Evolutionary conservation across 2,888 invertebrate species (phyloP), one percentile per base, ranked within the genome.

Genomic region (Hypercompe scribonia): DNA sequence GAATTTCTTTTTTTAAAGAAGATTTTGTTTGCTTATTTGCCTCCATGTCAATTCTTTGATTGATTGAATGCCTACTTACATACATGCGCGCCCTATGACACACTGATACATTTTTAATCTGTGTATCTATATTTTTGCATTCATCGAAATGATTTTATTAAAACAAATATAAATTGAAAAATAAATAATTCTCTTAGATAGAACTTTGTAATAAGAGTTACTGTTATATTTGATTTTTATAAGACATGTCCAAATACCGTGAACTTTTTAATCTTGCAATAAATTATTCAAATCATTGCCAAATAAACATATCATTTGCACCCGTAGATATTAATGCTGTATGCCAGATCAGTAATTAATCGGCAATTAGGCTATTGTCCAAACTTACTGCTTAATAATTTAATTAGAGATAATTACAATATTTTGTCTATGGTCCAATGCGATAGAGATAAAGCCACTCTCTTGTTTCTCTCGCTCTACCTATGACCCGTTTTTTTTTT

Each of bases 361-460:
- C 66, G 15, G 75, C 70, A 70, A 82, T 81, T 82, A 80, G 81
- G 78, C 58, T 36, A 36, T 46, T 15, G 28, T 81, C 81, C 81
- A 82, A 82, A 18, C 36, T 31, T 31, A 61, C 18, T 5, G 15
- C 31, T 28, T 58, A 31, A 13, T 28, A 15, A 61, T 61, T 31
- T 61, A 61, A 61, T 61, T 61, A 61, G 1, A 61, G 18, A 61
- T 28, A 31, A 28, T 28, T 58, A 58, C 28, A 28, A 58, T 28
- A 28, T 58, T 11, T 58, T 28, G 28, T 24, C 28, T 58, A 13
- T 58, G 58, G 58, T 58, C 58, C 13, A 58, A 58, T 1, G 28
- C 3, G 3, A 28, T 15, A 28, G n/a, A 58, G 1, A 42, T 4
- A 42, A 15, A 42, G 10, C 8, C 5, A 39, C 39, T 10, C 39